Conservation (phyloP, 2,888 invertebrate genomes). For the Drosophila mayaguana region DNA sequence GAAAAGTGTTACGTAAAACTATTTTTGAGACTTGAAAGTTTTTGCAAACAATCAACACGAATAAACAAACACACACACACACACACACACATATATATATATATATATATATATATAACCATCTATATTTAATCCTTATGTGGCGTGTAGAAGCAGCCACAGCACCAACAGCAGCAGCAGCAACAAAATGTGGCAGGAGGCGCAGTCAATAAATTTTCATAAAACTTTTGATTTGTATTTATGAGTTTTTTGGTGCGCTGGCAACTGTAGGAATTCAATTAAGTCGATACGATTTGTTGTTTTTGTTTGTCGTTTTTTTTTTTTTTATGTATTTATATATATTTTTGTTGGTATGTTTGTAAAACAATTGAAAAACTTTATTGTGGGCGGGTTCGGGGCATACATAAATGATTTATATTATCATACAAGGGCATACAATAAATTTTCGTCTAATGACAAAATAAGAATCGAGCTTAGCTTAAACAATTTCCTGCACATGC, state of each 20-base stretch:
- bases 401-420: constrained; percentile 66
- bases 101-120: not conserved
- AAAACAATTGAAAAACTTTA: constrained; percentile 82
- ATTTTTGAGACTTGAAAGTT: constrained; percentile 44
- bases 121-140: constrained; percentile 35
- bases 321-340: constrained; percentile 10
- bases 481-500: constrained; percentile 44
- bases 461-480: constrained; percentile 58
- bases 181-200: constrained; percentile 32
- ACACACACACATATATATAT: not conserved
- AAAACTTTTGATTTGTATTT: constrained; percentile 80
- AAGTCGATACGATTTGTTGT: constrained; percentile 38
- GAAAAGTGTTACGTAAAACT: constrained; percentile 53
- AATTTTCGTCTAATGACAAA: constrained; percentile 56
- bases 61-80: constrained; percentile 11
- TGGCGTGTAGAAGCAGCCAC: constrained; percentile 20
- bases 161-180: constrained; percentile 3
- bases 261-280: constrained; percentile 60
- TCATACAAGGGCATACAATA: constrained; percentile 73
- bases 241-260: constrained; percentile 60
- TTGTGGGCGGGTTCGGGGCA: constrained; percentile 38
- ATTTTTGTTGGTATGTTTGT: constrained; percentile 51
- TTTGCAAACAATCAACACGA: constrained; percentile 50
- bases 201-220: constrained; percentile 75
- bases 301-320: constrained; percentile 6